Conservation (phyloP, 2,888 invertebrate species). For the Agrypnus murinus region DNA sequence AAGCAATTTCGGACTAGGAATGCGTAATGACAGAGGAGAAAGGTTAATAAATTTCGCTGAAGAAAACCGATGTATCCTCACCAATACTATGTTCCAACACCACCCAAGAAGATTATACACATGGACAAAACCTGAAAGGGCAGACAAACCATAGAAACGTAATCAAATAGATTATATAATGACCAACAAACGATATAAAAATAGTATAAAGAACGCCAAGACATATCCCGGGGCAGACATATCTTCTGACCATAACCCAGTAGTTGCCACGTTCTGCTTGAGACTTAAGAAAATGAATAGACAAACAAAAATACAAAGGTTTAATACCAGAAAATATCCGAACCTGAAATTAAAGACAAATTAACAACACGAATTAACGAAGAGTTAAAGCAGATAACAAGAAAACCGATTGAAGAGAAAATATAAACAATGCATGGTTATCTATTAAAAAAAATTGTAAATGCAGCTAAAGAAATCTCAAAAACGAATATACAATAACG, state of each 20-base stretch:
- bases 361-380: conserved; percentile 16
- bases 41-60: conserved; percentile 11
- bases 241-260: conserved; percentile 1
- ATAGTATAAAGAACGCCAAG: not conserved
- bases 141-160: conserved; percentile 3
- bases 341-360: conserved; percentile 11
- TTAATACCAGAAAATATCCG: not conserved
- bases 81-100: conserved; percentile 17
- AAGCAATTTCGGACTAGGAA: conserved; percentile 3
- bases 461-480: too few relatives aligned
- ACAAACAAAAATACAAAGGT: not conserved
- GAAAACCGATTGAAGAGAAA: too few relatives aligned
- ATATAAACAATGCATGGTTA: too few relatives aligned
- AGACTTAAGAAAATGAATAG: not conserved
- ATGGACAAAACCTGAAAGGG: conserved; percentile 14
- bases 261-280: conserved; percentile 3
- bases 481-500: too few relatives aligned
- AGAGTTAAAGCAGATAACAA: conserved; percentile 12
- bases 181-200: not conserved
- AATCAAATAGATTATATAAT: conserved; percentile 3
- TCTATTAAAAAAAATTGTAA: too few relatives aligned
- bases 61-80: not conserved
- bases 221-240: not conserved
- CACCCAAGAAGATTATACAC: conserved; percentile 15
- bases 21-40: conserved; percentile 11